Conservation (phyloP, 2,888 invertebrate genomes). For the Drosophila bunnanda region DNA sequence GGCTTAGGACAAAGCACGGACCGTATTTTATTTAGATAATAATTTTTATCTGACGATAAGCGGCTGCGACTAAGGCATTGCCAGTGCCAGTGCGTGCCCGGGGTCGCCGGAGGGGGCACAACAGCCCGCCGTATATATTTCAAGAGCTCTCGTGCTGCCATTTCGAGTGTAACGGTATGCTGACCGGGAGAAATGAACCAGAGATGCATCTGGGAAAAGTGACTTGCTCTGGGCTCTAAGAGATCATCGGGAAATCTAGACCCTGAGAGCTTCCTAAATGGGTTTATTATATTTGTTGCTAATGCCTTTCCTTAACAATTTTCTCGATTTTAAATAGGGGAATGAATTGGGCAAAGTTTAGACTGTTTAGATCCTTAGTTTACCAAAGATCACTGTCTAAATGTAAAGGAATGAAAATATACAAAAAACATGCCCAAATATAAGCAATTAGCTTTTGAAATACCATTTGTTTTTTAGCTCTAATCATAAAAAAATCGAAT, state of each 20-base stretch:
- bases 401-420: neutral
- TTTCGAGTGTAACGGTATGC: constrained; percentile 27
- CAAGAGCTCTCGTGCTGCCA: constrained; percentile 26
- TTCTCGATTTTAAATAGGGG: neutral
- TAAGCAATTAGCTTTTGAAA: neutral
- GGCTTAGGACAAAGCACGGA: constrained; percentile 66
- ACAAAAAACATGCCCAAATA: neutral
- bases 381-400: neutral
- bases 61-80: constrained; percentile 25
- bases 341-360: neutral
- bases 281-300: neutral
- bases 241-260: neutral
- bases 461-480: too few relatives aligned
- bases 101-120: constrained; percentile 30
- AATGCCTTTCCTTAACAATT: neutral
- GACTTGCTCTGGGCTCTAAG: neutral
- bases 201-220: constrained; percentile 13
- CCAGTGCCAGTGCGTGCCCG: constrained; percentile 35
- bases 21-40: constrained; percentile 76
- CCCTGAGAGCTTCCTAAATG: neutral
- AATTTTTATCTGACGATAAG: constrained; percentile 74
- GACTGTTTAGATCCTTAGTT: too few relatives aligned
- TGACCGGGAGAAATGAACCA: constrained; percentile 25
- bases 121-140: constrained; percentile 17
- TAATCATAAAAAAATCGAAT: neutral